Evolutionary conservation across 2,797 vertebrate genomes (phyloP).

Genomic region (Emys orbicularis): DNA sequence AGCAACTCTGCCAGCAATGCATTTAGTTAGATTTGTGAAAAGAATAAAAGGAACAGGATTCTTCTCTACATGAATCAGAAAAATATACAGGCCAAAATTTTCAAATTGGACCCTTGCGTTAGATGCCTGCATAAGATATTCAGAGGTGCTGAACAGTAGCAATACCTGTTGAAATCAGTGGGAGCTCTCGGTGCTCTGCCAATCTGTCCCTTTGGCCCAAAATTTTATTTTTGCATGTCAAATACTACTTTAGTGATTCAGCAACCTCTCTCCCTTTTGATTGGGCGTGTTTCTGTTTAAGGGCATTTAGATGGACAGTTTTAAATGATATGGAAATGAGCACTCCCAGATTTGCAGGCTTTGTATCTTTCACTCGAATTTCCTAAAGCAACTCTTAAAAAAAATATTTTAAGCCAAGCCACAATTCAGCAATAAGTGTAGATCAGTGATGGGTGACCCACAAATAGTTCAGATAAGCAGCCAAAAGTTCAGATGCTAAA

Average conservation of each 20-base stretch:
- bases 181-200: neutral
- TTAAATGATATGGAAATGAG: neutral
- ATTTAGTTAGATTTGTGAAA: conserved; percentile 32
- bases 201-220: neutral
- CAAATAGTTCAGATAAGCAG: conserved; percentile 61
- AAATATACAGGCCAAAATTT: neutral
- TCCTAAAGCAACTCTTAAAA: conserved; percentile 16
- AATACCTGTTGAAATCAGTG: neutral
- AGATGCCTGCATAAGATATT: neutral
- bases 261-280: neutral
- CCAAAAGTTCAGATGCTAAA: conserved; percentile 64
- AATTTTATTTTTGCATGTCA: neutral
- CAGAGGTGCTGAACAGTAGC: fast-evolving
- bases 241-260: neutral
- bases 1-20: conserved; percentile 33
- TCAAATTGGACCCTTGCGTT: neutral
- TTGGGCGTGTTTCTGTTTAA: neutral
- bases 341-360: neutral
- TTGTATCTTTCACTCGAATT: neutral
- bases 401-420: conserved; percentile 37
- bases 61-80: neutral
- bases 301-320: neutral
- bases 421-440: conserved; percentile 51
- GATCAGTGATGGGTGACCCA: conserved; percentile 39
- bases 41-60: conserved; percentile 21